Evolutionary conservation across 92 coral and sea anemone genomes (phyloP).

Genomic region (Meandrina meandrites): DNA sequence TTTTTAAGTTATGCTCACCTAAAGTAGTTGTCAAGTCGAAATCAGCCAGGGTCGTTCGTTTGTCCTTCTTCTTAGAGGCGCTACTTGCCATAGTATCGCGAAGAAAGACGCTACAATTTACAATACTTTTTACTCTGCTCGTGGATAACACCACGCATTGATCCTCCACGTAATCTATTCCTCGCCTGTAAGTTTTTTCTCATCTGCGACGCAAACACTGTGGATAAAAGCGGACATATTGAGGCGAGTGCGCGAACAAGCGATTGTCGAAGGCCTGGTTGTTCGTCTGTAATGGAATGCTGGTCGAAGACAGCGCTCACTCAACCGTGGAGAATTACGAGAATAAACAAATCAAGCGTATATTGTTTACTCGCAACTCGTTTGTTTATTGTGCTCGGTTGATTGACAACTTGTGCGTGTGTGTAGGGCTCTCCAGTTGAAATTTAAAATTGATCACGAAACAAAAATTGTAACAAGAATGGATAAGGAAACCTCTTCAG

Average conservation of each 20-base stretch:
- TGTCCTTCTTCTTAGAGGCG: constrained; percentile 78
- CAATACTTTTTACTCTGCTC: neutral
- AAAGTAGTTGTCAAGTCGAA: constrained; percentile 92
- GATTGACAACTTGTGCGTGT: constrained; percentile 22
- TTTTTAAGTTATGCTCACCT: no score
- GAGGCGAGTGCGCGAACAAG: constrained; percentile 26
- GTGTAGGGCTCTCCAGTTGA: no score
- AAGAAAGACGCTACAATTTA: constrained; percentile 27
- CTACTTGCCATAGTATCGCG: constrained; percentile 44
- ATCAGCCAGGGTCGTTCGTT: constrained; percentile 80
- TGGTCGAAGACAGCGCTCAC: constrained; percentile 19
- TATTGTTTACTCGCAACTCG: constrained; percentile 43
- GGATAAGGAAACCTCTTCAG: neutral
- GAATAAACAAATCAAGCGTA: constrained; percentile 39
- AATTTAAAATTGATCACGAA: neutral
- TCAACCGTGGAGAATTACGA: constrained; percentile 38
- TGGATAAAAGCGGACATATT: constrained; percentile 56
- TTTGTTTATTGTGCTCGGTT: constrained; percentile 32
- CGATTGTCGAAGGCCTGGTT: constrained; percentile 37
- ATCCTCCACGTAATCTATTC: constrained; percentile 15
- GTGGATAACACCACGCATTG: constrained; percentile 28
- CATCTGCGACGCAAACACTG: constrained; percentile 11
- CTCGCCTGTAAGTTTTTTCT: neutral
- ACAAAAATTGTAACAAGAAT: neutral
- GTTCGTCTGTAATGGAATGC: constrained; percentile 41